These are phyloP conservation scores for Cosmopolites sordidus DNA, from an alignment of 2,888 invertebrate species.

Conservation along the genomic window DNA sequence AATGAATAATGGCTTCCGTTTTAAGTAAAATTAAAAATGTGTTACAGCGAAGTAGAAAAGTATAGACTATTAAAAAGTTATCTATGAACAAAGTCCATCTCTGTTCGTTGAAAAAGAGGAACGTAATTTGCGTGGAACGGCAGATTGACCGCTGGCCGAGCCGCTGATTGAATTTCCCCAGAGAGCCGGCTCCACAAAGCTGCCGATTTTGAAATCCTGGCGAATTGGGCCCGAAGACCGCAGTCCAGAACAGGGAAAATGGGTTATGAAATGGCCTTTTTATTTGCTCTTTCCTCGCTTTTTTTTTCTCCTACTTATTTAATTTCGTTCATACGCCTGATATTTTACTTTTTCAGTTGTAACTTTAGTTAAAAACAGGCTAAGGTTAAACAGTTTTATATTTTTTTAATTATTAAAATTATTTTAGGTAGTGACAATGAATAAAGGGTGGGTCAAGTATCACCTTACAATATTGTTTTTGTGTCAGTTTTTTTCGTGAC, in stretches of 20 bases:
- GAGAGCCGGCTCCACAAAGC: slow-evolving; percentile 30
- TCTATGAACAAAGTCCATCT: slow-evolving; percentile 19
- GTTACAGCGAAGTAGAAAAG: too few species aligned
- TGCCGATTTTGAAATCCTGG: slow-evolving; percentile 35
- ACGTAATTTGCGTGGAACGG: slow-evolving; percentile 27
- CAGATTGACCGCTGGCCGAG: slow-evolving; percentile 36
- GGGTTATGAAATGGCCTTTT: slow-evolving; percentile 1
- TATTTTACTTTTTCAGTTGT: too few species aligned
- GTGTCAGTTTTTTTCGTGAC: too few species aligned
- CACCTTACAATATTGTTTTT: too few species aligned
- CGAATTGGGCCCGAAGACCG: slow-evolving; percentile 25
- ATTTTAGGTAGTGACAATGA: too few species aligned
- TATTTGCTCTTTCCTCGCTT: background rate
- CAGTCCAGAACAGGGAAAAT: slow-evolving; percentile 3
- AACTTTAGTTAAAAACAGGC: too few species aligned
- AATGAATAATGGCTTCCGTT: too few species aligned
- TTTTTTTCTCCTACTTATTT: background rate
- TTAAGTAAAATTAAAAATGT: too few species aligned
- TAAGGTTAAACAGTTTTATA: too few species aligned
- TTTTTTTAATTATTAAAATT: too few species aligned
- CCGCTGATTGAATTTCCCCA: slow-evolving; percentile 46
- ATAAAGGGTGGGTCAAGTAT: too few species aligned
- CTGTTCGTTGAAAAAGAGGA: slow-evolving; percentile 25
- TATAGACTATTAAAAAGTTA: too few species aligned
- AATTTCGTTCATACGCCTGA: background rate